Base-by-base conservation (phyloP, 1,140 invertebrate genomes). In the Polyergus mexicanus region DNA sequence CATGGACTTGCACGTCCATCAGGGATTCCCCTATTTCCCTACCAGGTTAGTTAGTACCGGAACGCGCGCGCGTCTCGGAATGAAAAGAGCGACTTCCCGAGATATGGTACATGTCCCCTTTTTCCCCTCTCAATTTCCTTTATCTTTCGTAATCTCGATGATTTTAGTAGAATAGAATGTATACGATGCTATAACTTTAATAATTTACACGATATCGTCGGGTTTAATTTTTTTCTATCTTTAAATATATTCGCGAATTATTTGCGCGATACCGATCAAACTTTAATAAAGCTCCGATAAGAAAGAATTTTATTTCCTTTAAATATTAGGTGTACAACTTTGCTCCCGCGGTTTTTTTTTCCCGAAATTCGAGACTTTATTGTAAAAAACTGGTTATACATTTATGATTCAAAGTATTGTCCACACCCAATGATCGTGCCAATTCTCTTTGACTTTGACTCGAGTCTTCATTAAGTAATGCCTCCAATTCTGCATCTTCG, bases 1-100 rank as follows among this genome's bases (percentile, higher is more conserved):
- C 51, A 97, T 98, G 97, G 98, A 98, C 94, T 96, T 98, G 76
- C 98, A 98, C 95, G 97, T 98, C 92, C 97, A 98, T 13, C 98
- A 98, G 92, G 97, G 97, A 78, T 98, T 98, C 93, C 97, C 97
- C 65, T 98, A 98, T 94, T 98, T 98, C 94, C 75, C 75, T 65
- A 65, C 75, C 68, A 97, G 98, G 98, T 98, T 32, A 13, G 98
- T 98, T 32, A 13, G 88, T 89, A 7, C 4, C 16, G 8, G 2
- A 35, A 7, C 16, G 19, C 32, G 4, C 38, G 0, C 16, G 22
- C 22, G n/a, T n/a, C n/a, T 16, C 4, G 60, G 11, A 11, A 60
- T 13, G 47, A 16, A 28, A 51, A 51, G 22, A 28, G 22, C 10
- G 63, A 7, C 2, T 56, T 32, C 28, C 11, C 32, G 35, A 19